Percentiles rank a stretch among this genome's conserved stretches.
These are phyloP conservation scores for Rhegmatorhina hoffmannsi DNA, from an alignment of 2,113 vertebrate genomes.

Conservation along the genomic window DNA sequence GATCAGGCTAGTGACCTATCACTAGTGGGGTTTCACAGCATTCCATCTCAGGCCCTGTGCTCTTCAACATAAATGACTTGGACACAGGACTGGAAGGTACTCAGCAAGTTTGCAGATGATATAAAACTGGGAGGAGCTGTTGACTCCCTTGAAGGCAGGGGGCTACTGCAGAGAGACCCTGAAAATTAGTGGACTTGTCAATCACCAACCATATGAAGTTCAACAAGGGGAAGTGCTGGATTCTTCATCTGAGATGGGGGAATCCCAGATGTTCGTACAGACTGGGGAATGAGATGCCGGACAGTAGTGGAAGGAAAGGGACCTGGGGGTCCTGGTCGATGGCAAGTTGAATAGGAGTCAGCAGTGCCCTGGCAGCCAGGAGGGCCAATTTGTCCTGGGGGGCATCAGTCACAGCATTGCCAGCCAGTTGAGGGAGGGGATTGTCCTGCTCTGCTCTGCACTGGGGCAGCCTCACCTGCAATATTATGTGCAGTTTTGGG, in stretches of 20 bases:
- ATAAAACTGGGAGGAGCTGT: neutral
- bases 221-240: neutral
- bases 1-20: neutral
- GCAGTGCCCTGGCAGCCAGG: neutral
- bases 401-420: neutral
- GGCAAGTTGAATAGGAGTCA: neutral
- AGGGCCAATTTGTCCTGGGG: neutral
- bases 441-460: neutral
- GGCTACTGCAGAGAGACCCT: neutral
- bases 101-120: neutral
- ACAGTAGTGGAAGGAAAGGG: neutral
- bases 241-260: neutral
- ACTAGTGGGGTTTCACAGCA: neutral
- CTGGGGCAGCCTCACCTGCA: neutral
- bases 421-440: neutral
- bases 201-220: neutral
- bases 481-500: neutral
- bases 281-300: neutral
- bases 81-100: neutral
- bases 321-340: neutral
- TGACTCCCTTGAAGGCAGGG: neutral
- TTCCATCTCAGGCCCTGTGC: neutral
- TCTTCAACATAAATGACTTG: neutral
- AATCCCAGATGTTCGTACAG: neutral
- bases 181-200: neutral